Percentiles rank a stretch among this genome's conserved stretches.
These are phyloP conservation scores for Patagioenas fasciata DNA, from an alignment of 2,113 vertebrate species.

Conservation along the genomic window DNA sequence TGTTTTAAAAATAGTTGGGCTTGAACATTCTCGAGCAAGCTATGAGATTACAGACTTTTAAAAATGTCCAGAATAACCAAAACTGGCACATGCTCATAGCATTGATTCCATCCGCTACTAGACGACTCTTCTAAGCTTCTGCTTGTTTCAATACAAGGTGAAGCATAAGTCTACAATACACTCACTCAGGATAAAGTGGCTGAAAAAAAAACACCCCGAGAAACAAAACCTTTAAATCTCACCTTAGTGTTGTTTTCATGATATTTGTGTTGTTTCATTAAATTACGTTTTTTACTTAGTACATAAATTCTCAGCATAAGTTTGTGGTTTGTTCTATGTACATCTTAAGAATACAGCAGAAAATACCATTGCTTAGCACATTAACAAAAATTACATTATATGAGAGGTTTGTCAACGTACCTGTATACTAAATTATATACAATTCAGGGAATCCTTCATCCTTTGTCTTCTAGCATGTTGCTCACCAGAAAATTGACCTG, in stretches of 20 bases:
- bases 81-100: background rate
- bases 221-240: background rate
- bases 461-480: background rate
- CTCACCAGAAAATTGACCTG: background rate
- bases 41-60: background rate
- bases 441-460: background rate
- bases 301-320: background rate
- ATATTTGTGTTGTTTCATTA: conserved; percentile 3
- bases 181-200: background rate
- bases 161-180: background rate
- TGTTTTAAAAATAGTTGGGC: background rate
- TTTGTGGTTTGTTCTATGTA: conserved; percentile 39
- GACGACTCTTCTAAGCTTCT: background rate
- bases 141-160: background rate
- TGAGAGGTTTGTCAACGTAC: conserved; percentile 16
- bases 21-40: background rate
- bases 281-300: conserved; percentile 11
- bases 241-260: background rate
- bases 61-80: background rate
- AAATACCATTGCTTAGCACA: conserved; percentile 47
- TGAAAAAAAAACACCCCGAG: background rate
- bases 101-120: background rate
- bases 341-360: conserved; percentile 33
- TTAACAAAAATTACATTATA: conserved; percentile 19
- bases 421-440: conserved; percentile 29